Percentiles rank a stretch among this genome's conserved stretches.
Evolutionary conservation across 64 coral and sea anemone genomes (phyloP).

Genomic region (Stylophora pistillata): DNA sequence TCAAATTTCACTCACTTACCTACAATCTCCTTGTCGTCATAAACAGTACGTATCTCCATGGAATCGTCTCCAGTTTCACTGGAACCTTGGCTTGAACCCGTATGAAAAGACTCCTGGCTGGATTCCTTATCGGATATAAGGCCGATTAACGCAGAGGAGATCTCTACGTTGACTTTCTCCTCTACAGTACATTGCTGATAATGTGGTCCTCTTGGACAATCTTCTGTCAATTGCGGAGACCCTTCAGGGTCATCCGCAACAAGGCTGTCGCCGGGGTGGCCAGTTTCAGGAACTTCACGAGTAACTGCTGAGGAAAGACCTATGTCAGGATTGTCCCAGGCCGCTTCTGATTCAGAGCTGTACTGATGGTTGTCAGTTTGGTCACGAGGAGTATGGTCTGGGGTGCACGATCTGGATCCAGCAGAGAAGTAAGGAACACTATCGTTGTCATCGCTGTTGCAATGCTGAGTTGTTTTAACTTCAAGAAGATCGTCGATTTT

Average conservation of each 20-base stretch:
- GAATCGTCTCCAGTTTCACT: background rate
- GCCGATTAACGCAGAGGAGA: background rate
- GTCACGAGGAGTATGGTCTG: background rate
- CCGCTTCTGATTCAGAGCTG: background rate
- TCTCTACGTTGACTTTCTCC: background rate
- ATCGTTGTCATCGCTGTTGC: background rate
- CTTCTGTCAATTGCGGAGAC: background rate
- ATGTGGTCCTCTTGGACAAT: background rate
- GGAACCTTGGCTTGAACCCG: background rate
- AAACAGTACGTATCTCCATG: background rate
- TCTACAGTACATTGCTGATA: background rate
- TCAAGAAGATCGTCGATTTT: background rate
- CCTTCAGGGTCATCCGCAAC: background rate
- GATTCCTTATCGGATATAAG: background rate
- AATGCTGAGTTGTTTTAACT: background rate
- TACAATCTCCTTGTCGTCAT: background rate
- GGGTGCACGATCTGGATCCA: background rate
- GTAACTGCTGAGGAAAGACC: background rate
- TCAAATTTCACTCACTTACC: background rate
- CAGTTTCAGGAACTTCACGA: background rate
- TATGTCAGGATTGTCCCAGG: background rate
- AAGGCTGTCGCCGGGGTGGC: background rate
- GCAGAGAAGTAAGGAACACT: constrained; percentile 3
- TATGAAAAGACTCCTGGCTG: background rate
- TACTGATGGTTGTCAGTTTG: background rate